phyloP scores from a whole-genome alignment of 1,140 invertebrate species.

The Zaprionus ghesquierei region DNA sequence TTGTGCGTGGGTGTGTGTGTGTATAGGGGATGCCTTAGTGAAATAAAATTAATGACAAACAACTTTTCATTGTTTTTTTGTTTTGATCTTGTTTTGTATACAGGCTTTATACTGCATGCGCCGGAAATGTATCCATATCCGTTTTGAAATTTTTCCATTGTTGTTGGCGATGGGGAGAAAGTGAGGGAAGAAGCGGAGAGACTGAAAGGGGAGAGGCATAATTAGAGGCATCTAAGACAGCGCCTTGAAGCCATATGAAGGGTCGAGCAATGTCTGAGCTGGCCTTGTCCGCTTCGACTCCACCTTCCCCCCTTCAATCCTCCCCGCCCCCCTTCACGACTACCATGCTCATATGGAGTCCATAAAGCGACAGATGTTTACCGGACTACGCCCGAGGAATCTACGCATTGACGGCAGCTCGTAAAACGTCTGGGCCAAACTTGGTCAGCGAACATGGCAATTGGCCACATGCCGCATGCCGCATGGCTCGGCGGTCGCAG shows the following conservation, averaged over 20 bases:
- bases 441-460: conserved; percentile 6
- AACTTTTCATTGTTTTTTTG: conserved; percentile 69
- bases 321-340: background rate
- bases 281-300: background rate
- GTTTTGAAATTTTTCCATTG: conserved; percentile 71
- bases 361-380: conserved; percentile 36
- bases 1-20: conserved; percentile 18
- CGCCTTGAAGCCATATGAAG: conserved; percentile 35
- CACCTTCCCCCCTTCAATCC: background rate
- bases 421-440: background rate
- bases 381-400: conserved; percentile 1
- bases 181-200: too few species aligned
- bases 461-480: background rate
- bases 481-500: background rate
- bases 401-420: background rate
- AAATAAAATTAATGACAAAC: conserved; percentile 77
- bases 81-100: background rate
- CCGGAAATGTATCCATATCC: conserved; percentile 73
- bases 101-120: conserved; percentile 53
- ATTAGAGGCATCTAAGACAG: conserved; percentile 32
- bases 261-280: conserved; percentile 2
- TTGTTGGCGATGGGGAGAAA: background rate
- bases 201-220: background rate
- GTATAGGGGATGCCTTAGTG: conserved; percentile 31
- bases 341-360: background rate